Percentiles rank a stretch among this genome's conserved stretches.
phyloP scores from a whole-genome alignment of 1,140 invertebrate species.

The Neotoxoptera formosana region DNA sequence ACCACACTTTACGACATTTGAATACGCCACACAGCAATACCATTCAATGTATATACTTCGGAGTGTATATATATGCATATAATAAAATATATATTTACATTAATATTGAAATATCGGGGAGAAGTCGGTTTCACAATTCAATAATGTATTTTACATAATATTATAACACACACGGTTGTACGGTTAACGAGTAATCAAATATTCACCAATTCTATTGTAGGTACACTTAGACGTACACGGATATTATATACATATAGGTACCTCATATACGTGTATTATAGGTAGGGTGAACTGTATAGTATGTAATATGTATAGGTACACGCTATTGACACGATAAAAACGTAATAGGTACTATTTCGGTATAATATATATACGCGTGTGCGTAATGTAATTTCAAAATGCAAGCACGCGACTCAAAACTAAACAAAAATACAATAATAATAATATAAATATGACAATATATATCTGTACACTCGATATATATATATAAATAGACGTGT shows the following conservation, averaged over 20 bases:
- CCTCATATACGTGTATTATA: background rate
- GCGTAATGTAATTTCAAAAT: background rate
- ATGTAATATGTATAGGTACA: background rate
- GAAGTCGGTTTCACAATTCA: background rate
- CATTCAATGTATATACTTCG: background rate
- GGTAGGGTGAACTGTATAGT: background rate
- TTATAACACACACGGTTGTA: background rate
- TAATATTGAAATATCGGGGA: background rate
- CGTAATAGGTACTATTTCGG: background rate
- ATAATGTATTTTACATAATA: conserved; percentile 16
- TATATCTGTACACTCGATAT: background rate
- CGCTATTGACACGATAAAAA: background rate
- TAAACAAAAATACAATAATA: background rate
- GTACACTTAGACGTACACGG: background rate
- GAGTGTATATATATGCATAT: background rate
- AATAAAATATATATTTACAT: background rate
- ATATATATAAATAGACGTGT: background rate
- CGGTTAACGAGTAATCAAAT: conserved; percentile 16
- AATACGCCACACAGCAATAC: background rate
- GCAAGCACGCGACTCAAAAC: background rate
- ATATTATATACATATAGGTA: background rate
- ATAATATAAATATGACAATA: conserved; percentile 9
- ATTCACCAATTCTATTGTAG: conserved; percentile 7
- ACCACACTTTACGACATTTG: background rate
- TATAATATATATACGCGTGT: background rate